Conservation (phyloP, 1,140 invertebrate genomes). For the Ooceraea biroi region DNA sequence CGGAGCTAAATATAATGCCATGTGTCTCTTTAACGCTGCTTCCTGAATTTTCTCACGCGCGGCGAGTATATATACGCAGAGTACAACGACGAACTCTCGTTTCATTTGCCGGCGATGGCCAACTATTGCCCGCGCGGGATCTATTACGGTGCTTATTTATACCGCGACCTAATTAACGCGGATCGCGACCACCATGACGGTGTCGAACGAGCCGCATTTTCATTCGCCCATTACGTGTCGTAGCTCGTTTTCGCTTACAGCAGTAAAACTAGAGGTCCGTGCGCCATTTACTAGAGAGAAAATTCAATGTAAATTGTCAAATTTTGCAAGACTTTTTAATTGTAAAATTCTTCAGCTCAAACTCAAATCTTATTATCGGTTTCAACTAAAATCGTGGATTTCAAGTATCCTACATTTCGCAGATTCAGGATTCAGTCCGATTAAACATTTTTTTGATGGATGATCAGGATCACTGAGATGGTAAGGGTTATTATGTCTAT, state of each 20-base stretch:
- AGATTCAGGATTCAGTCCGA: background rate
- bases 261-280: background rate
- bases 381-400: background rate
- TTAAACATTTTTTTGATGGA: background rate
- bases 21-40: slow-evolving; percentile 13
- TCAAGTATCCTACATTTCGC: background rate
- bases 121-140: slow-evolving; percentile 8
- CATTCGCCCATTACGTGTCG: background rate
- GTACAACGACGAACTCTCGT: slow-evolving; percentile 8
- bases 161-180: slow-evolving; percentile 34
- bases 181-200: background rate
- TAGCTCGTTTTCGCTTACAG: background rate
- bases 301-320: background rate
- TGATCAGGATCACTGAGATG: background rate
- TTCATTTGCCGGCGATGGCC: slow-evolving; percentile 16
- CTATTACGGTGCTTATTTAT: slow-evolving; percentile 53
- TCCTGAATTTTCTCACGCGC: background rate
- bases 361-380: background rate
- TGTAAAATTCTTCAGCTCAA: background rate
- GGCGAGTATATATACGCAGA: slow-evolving; percentile 25
- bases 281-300: background rate
- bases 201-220: background rate
- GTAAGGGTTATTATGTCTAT: background rate
- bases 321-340: background rate
- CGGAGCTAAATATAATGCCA: slow-evolving; percentile 60